Conservation (phyloP, 2,113 vertebrate genomes). For the Alces alces region DNA sequence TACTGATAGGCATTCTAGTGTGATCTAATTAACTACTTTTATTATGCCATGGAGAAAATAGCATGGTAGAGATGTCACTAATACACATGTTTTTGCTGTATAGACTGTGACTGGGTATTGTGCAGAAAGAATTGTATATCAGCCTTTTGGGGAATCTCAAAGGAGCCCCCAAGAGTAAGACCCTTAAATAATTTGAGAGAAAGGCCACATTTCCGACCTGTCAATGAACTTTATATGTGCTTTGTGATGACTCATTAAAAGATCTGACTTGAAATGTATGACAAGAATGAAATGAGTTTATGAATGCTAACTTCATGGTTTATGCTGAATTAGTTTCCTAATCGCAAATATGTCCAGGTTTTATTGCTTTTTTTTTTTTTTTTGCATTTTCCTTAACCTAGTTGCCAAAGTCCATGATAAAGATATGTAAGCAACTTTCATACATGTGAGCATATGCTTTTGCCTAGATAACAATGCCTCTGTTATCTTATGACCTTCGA, state of each 20-base stretch:
- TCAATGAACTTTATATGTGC: not conserved
- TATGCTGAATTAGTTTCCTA: conserved; percentile 43
- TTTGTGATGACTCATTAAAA: not conserved
- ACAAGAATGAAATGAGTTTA: not conserved
- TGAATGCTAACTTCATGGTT: conserved; percentile 9
- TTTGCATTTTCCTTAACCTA: not conserved
- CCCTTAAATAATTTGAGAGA: not conserved
- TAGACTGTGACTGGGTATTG: conserved; percentile 6
- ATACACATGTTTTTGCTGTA: conserved; percentile 1
- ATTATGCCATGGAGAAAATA: conserved; percentile 67
- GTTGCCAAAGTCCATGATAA: not conserved
- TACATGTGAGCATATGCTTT: conserved; percentile 45
- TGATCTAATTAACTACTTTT: conserved; percentile 77
- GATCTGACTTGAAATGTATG: not conserved
- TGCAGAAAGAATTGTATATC: not conserved
- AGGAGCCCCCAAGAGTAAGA: not conserved
- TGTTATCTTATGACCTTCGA: conserved; percentile 72
- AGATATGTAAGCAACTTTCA: conserved; percentile 64
- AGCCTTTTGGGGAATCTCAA: not conserved
- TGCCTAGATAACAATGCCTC: conserved; percentile 70
- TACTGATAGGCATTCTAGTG: conserved; percentile 52
- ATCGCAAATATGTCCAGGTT: not conserved
- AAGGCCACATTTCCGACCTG: not conserved
- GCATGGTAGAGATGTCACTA: conserved; percentile 5
- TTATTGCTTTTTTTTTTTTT: not conserved